Evolutionary conservation across 2,888 invertebrate genomes (phyloP), one percentile per base, ranked within the genome.

Genomic region (Artemia sp.): DNA sequence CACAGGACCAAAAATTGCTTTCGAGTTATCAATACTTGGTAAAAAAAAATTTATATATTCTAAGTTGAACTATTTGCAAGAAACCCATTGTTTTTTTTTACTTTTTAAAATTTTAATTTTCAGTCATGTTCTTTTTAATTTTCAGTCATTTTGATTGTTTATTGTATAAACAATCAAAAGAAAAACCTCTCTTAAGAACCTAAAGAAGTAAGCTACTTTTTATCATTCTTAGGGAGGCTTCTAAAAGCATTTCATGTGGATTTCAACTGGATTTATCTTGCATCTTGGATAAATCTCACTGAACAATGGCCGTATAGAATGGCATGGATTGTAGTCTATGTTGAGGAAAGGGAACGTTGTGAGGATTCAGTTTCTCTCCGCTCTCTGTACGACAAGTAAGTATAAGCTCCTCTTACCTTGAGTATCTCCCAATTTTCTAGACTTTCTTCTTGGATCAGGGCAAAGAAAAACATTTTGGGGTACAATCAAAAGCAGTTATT

Each of bases 301-400:
- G 98, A 98, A 78, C 97, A 97, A 78, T 98, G 97, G 97, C 97
- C 97, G 0, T 90, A 94, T 80, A 84, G 96, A 70, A 91, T 95
- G 51, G 95, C 96, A 12, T 96, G 96, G 95, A 88, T 98, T 76
- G 93, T 97, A 73, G 85, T 94, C 75, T 89, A 92, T 78, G 92
- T 90, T 77, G 95, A 96, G 78, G 85, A 89, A 71, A 87, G 85
- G 74, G 93, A 95, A 77, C 84, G 84, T 72, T 83, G 92, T 68
- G 93, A 94, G 72, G 94, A 95, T 78, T 83, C 84, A 72, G 85
- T 87, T 67, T 87, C 94, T 7, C 82, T 97, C 70, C 92, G 93
- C 79, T 84, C 86, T 73, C 86, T 97, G 73, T 97, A 94, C 78
- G 92, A 95, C 75, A 92, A 92, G 93, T 94, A 80, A 81, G 85